Evolutionary conservation across 2,797 vertebrate genomes (phyloP).

Genomic region (Aythya fuligula): DNA sequence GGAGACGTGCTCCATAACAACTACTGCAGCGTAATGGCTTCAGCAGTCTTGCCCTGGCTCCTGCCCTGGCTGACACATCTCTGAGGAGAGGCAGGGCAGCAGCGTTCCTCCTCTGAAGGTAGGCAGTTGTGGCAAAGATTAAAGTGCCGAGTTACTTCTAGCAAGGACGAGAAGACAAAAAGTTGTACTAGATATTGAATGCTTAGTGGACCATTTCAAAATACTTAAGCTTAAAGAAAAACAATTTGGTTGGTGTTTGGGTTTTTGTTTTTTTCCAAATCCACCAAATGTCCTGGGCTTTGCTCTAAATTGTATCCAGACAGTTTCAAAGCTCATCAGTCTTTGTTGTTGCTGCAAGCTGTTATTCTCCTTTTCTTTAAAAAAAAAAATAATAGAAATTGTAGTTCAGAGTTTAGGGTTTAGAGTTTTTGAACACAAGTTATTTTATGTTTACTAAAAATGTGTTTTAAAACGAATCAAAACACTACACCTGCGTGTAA

Average conservation of each 20-base stretch:
- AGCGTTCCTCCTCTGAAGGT: neutral
- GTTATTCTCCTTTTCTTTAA: neutral
- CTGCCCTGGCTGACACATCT: neutral
- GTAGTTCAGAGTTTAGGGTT: neutral
- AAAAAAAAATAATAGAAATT: neutral
- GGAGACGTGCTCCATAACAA: constrained; percentile 44
- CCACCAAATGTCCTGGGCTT: neutral
- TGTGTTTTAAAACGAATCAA: neutral
- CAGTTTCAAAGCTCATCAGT: neutral
- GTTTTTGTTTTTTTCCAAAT: neutral
- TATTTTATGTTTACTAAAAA: neutral
- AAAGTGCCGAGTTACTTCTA: neutral
- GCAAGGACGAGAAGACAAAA: neutral
- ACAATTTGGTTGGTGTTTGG: neutral
- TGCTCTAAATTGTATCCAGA: neutral
- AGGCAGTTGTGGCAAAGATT: neutral
- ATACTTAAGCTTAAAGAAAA: constrained; percentile 2
- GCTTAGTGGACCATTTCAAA: neutral
- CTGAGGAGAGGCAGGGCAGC: neutral
- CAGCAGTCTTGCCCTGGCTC: constrained; percentile 6
- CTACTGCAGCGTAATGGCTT: constrained; percentile 51
- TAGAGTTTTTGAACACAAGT: neutral
- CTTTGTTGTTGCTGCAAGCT: neutral
- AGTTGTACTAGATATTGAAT: neutral
- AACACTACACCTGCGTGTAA: neutral